Evolutionary conservation across 2,113 vertebrate genomes (phyloP).

Genomic region (Myotis lucifugus): DNA sequence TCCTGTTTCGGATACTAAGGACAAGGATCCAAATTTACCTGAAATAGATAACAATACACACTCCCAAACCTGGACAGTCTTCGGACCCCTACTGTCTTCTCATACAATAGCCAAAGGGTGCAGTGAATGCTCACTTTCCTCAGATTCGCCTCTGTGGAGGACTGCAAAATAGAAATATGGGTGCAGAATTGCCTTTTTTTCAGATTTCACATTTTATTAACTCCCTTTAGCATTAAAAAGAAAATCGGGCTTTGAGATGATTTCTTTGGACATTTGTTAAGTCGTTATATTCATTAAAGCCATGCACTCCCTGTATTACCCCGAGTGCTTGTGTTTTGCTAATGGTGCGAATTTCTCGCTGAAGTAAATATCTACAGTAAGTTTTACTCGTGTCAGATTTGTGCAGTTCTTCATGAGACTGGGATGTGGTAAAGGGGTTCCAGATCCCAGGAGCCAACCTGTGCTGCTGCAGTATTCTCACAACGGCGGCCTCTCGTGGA

Average conservation of each 20-base stretch:
- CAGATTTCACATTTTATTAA: slow-evolving; percentile 57
- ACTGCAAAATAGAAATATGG: background rate
- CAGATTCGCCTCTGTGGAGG: background rate
- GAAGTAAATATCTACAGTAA: slow-evolving; percentile 58
- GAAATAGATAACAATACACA: background rate
- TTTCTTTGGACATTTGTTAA: background rate
- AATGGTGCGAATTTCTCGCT: background rate
- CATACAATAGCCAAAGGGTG: background rate
- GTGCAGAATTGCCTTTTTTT: slow-evolving; percentile 41
- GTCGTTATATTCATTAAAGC: background rate
- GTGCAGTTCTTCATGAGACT: slow-evolving; percentile 98
- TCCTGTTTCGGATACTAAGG: background rate
- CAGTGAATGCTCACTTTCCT: background rate
- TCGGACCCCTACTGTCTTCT: background rate
- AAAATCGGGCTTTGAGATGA: slow-evolving; percentile 26
- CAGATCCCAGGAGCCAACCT: slow-evolving; percentile 96
- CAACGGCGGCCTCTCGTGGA: slow-evolving; percentile 95
- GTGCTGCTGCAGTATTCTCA: slow-evolving; percentile 96
- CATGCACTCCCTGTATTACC: background rate
- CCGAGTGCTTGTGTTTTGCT: background rate
- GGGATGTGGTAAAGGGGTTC: slow-evolving; percentile 95
- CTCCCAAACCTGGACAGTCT: background rate
- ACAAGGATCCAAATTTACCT: background rate
- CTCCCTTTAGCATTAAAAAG: slow-evolving; percentile 36
- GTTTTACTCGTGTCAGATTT: slow-evolving; percentile 87